phyloP scores from a whole-genome alignment of 2,797 vertebrate genomes.

The Acestrorhynchus altus region DNA sequence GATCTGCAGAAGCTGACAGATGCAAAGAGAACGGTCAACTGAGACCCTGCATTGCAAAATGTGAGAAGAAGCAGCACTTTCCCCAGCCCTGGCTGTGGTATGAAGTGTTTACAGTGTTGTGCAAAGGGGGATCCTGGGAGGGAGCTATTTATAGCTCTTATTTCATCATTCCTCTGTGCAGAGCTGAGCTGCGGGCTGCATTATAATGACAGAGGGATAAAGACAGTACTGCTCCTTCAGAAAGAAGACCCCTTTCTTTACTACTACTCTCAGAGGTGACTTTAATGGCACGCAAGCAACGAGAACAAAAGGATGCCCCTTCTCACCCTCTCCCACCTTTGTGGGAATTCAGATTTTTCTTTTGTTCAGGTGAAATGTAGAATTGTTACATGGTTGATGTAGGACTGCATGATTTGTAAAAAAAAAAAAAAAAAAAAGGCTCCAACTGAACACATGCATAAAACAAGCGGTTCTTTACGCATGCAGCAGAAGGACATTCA shows the following conservation, averaged over 20 bases:
- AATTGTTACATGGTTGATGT: background rate
- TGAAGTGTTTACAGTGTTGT: slow-evolving; percentile 75
- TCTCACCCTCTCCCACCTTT: background rate
- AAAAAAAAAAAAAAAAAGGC: slow-evolving; percentile 30
- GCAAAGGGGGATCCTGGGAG: slow-evolving; percentile 83
- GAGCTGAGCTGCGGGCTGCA: slow-evolving; percentile 75
- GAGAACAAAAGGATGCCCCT: background rate
- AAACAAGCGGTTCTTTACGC: slow-evolving; percentile 25
- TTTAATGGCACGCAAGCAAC: background rate
- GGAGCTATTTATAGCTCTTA: slow-evolving; percentile 80
- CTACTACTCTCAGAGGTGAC: background rate
- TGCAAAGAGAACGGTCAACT: background rate
- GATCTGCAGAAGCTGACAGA: background rate
- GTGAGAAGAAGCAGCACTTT: slow-evolving; percentile 42
- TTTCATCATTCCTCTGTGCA: slow-evolving; percentile 79
- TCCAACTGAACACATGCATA: slow-evolving; percentile 18
- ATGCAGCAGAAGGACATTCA: slow-evolving; percentile 33
- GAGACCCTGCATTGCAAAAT: background rate
- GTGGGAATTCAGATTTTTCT: slow-evolving; percentile 4
- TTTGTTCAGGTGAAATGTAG: background rate
- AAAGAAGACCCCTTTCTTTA: slow-evolving; percentile 27
- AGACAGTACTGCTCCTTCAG: slow-evolving; percentile 29
- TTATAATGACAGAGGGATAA: slow-evolving; percentile 73
- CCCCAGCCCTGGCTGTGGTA: slow-evolving; percentile 58
- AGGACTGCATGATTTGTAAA: slow-evolving; percentile 1